Conservation (phyloP, 2,797 vertebrate genomes). For the Pogoniulus pusillus region DNA sequence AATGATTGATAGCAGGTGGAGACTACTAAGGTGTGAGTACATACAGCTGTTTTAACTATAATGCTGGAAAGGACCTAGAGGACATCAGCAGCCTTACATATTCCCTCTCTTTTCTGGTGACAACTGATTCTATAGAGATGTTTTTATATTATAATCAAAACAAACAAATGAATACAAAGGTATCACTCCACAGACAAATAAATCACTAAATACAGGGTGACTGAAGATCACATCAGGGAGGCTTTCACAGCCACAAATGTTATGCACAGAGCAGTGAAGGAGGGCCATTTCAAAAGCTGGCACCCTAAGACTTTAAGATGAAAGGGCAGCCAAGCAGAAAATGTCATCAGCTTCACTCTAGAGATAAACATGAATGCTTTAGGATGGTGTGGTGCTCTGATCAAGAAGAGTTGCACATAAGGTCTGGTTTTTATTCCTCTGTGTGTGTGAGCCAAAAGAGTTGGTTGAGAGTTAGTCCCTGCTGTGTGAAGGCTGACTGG, state of each 20-base stretch:
- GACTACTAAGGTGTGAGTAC: not conserved
- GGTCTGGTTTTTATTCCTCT: not conserved
- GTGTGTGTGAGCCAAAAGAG: no score
- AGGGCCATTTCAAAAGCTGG: not conserved
- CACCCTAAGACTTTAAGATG: not conserved
- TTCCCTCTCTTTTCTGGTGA: not conserved
- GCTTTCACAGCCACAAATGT: not conserved
- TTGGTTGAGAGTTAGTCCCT: not conserved
- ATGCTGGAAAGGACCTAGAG: not conserved
- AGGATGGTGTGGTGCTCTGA: not conserved
- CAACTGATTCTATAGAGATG: not conserved
- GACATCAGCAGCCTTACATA: not conserved
- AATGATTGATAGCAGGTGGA: not conserved
- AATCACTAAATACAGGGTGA: not conserved
- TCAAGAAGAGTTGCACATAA: not conserved
- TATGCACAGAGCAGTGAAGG: not conserved
- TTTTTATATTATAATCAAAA: not conserved
- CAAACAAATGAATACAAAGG: not conserved
- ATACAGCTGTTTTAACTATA: not conserved
- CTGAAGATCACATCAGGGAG: not conserved
- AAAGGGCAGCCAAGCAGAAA: not conserved
- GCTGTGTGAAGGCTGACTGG: not conserved
- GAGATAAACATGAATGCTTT: not conserved
- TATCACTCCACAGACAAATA: not conserved
- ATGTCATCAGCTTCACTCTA: not conserved